Conservation (phyloP, 2,797 vertebrate genomes). For the Rhinichthys osculus region DNA sequence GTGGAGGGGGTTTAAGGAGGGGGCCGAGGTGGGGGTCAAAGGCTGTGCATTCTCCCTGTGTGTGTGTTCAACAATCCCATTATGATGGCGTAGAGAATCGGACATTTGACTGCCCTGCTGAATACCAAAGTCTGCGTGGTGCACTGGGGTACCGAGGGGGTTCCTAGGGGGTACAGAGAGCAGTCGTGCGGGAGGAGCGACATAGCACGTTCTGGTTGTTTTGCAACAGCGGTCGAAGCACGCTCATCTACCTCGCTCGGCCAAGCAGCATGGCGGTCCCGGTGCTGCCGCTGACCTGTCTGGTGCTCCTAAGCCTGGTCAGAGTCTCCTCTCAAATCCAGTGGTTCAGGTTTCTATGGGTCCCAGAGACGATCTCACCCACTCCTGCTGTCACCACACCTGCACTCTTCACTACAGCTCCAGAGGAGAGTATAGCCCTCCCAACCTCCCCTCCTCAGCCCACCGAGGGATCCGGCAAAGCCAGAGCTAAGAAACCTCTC, state of each 20-base stretch:
- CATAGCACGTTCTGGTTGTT: background rate
- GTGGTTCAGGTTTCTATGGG: conserved; percentile 59
- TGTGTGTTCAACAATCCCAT: conserved; percentile 48
- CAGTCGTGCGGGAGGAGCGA: conserved; percentile 25
- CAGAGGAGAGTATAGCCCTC: conserved; percentile 12
- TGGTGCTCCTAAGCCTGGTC: conserved; percentile 42
- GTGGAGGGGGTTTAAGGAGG: conserved; percentile 12
- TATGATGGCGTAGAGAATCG: conserved; percentile 39
- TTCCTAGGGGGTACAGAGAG: conserved; percentile 42
- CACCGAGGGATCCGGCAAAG: conserved; percentile 6
- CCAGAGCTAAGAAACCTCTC: conserved; percentile 50
- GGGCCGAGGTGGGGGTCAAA: conserved; percentile 18
- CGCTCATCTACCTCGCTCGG: background rate
- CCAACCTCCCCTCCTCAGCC: background rate
- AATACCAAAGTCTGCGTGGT: conserved; percentile 55
- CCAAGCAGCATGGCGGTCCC: conserved; percentile 34
- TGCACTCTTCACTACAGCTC: background rate
- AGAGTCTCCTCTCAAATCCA: conserved; percentile 34
- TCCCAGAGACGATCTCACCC: conserved; percentile 23
- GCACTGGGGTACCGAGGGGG: conserved; percentile 41
- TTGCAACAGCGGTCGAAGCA: background rate
- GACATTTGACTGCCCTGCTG: conserved; percentile 42
- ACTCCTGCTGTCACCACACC: conserved; percentile 8
- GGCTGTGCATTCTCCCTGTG: conserved; percentile 27
- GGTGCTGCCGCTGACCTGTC: conserved; percentile 22